Percentiles rank a stretch among this genome's conserved stretches.
Evolutionary conservation across 2,888 invertebrate species (phyloP).

Genomic region (Diarsia brunnea): DNA sequence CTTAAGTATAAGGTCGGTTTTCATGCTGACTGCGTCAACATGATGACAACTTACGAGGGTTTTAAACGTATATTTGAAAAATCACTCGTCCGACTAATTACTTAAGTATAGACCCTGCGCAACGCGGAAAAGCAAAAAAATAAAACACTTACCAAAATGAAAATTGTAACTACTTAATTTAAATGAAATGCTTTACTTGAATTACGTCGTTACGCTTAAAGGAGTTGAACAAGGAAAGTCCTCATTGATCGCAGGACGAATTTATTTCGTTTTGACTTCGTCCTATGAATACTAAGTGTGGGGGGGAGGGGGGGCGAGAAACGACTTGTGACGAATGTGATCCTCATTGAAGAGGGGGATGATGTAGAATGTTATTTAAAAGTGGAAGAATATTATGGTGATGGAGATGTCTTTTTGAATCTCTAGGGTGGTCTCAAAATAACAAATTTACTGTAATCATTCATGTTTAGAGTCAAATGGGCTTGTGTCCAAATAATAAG

Average conservation of each 20-base stretch:
- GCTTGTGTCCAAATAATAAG: background rate
- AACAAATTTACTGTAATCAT: background rate
- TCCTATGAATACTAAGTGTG: slow-evolving; percentile 58
- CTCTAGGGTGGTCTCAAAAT: background rate
- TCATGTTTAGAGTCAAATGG: background rate
- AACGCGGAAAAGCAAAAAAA: slow-evolving; percentile 15
- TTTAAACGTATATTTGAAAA: background rate
- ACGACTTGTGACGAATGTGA: slow-evolving; percentile 48
- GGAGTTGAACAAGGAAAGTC: slow-evolving; percentile 39
- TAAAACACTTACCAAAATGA: slow-evolving; percentile 49
- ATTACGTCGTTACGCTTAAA: slow-evolving; percentile 41
- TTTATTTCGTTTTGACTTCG: slow-evolving; percentile 57
- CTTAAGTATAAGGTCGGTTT: background rate
- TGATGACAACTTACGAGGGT: background rate
- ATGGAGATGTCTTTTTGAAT: slow-evolving; percentile 9
- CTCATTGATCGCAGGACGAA: slow-evolving; percentile 56
- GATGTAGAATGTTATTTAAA: slow-evolving; percentile 25
- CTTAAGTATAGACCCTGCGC: background rate
- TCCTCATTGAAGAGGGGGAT: slow-evolving; percentile 29
- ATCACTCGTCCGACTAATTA: background rate
- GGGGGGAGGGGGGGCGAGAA: slow-evolving; percentile 8
- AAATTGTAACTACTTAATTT: slow-evolving; percentile 36
- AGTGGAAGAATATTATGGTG: background rate
- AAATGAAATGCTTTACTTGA: slow-evolving; percentile 41
- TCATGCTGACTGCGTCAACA: background rate